Conservation (phyloP, 2,113 vertebrate genomes). For the Mus musculus region DNA sequence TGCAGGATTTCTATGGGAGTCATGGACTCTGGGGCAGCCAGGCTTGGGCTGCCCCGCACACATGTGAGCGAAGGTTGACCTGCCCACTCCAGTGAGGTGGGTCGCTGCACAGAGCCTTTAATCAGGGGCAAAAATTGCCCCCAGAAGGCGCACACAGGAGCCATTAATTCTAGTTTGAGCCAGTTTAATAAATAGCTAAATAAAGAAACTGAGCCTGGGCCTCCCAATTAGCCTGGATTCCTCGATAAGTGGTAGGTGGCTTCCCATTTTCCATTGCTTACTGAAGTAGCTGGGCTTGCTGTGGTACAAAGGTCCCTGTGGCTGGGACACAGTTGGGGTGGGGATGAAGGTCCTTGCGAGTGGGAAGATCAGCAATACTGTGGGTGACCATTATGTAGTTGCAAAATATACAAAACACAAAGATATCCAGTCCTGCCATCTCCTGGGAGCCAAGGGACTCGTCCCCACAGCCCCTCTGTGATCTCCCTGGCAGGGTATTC, state of each 20-base stretch:
- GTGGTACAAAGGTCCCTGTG: slow-evolving; percentile 31
- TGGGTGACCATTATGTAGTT: not conserved
- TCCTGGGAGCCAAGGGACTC: not conserved
- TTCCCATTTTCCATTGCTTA: slow-evolving; percentile 70
- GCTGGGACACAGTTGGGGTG: not conserved
- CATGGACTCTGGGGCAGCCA: not conserved
- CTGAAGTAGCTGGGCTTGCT: not conserved
- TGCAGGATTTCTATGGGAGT: too few relatives aligned
- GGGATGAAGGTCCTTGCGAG: not conserved
- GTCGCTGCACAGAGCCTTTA: slow-evolving; percentile 60
- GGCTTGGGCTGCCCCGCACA: not conserved
- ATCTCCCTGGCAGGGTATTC: not conserved
- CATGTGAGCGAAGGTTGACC: not conserved
- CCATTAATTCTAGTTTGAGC: slow-evolving; percentile 62
- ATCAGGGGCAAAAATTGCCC: slow-evolving; percentile 58
- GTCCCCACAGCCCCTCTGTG: not conserved
- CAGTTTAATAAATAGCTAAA: slow-evolving; percentile 81
- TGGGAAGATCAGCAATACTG: slow-evolving; percentile 21
- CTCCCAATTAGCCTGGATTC: slow-evolving; percentile 71
- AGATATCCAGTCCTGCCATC: rapidly evolving
- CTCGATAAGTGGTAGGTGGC: slow-evolving; percentile 66
- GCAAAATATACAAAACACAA: not conserved
- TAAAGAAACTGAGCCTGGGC: slow-evolving; percentile 50
- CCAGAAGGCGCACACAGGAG: slow-evolving; percentile 10
- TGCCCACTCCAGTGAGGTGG: slow-evolving; percentile 30